Base-by-base conservation (phyloP, 1,140 invertebrate species). In the Aleiodes sp. region DNA sequence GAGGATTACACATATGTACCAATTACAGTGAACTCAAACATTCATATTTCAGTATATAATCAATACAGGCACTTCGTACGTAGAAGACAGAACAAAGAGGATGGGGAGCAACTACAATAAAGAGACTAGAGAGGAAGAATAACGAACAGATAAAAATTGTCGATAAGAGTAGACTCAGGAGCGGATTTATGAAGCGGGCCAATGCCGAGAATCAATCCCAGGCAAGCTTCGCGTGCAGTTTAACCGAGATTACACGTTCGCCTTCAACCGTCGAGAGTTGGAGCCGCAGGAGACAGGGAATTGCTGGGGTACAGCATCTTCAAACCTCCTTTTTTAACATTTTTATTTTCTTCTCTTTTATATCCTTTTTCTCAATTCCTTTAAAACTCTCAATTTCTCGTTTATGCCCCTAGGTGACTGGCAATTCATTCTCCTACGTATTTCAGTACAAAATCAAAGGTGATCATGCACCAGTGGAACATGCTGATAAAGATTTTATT, bases 161-260 rank as follows among this genome's bases (percentile, higher is more conserved):
- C 70, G 70, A 71, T 71, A 71, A 71, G 64, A 71, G 65, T 56
- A 71, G 61, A 71, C 43, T 63, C 33, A 64, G 63, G 37, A 61
- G 33, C 31, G 61, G 65, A 71, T 71, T 71, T 68, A 71, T 71
- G 70, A 71, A 71, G 65, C 65, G 46, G 46, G 31, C 61, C 60
- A 71, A 71, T 71, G 65, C 65, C 70, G 52, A 65, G 70, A 71
- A 71, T 71, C 70, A 71, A 71, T 71, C 65, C 70, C 62, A 39
- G 59, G 43, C n/a, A n/a, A n/a, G 43, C 43, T 59, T 65, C 60
- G 41, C 61, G 46, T 71, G 61, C 46, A 71, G 70, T 65, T 71
- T 71, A 71, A 61, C 35, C 60, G 21, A 68, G 66, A 71, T 71
- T 71, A 71, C 65, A 71, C 43, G 70, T 71, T 71, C 46, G 46